Evolutionary conservation across 2,113 vertebrate genomes (phyloP), one percentile per base, ranked within the genome.

Genomic region (Phycodurus eques): DNA sequence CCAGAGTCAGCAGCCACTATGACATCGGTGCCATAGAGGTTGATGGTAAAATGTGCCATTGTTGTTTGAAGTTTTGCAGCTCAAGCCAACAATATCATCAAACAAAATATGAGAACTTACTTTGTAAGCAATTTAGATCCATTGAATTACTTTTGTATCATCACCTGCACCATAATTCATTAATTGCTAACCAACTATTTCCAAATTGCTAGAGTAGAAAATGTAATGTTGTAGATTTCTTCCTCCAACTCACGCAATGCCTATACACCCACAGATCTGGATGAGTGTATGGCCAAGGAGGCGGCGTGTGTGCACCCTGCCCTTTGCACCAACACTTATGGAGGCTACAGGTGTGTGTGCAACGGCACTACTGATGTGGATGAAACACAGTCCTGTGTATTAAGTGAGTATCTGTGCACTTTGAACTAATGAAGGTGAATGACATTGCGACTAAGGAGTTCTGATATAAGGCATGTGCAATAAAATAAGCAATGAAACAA

Each of bases 271-370:
- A 62, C 86, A 95, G 94, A 95, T 76, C 75, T 94, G 62, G 91
- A 95, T 66, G 94, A 95, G 80, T 95, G 93, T 72, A 42, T 69
- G 22, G 31, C 80, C 44, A 87, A 86, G 2, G 87, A 92, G 76
- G 77, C 73, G 1, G 44, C 5, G 4, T 95, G 94, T 72, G 73
- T 69, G 49, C 54, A 2, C 3, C 80, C 89, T n/a, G 87, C 93
- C 5, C 59, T 85, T 35, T 95, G 94, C 66, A 8, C 65, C 67
- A 95, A 95, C 88, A 95, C 94, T 2, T 94, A 94, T 1, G 94
- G 94, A 46, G 89, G 93, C 67, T 93, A 93, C 86, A 90, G 90
- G 74, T 95, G 94, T 83, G 67, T 94, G 49, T 95, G 94, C 83
- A 93, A 95, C 8, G 88, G 88, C 68, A 93, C 83, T 0, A 70